These are phyloP conservation scores for Caenorhabditis latens DNA, from an alignment of 1,140 invertebrate genomes.

Conservation along the genomic window DNA sequence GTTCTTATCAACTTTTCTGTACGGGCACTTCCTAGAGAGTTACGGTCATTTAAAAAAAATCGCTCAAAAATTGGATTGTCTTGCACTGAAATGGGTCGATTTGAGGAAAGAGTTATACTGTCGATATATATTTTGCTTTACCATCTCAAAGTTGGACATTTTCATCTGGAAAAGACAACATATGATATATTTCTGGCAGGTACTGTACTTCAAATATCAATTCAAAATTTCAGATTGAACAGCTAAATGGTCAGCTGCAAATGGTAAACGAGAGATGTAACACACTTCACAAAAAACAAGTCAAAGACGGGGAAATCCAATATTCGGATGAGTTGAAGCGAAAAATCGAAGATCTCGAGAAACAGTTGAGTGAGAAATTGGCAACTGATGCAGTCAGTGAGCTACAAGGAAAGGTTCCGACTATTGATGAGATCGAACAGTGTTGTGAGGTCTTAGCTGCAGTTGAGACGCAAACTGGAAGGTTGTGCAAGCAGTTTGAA, in stretches of 20 bases:
- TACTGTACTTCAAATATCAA: not conserved
- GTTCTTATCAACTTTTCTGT: too few relatives aligned
- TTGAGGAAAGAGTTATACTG: too few relatives aligned
- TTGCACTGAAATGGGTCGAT: too few relatives aligned
- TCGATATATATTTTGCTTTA: too few relatives aligned
- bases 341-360: constrained; percentile 70
- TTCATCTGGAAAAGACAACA: too few relatives aligned
- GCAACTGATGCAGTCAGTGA: constrained; percentile 66
- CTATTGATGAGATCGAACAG: constrained; percentile 75
- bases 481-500: constrained; percentile 73
- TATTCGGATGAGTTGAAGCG: constrained; percentile 68
- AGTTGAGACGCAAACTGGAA: constrained; percentile 72
- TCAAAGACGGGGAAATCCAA: constrained; percentile 57
- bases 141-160: too few relatives aligned
- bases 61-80: too few relatives aligned
- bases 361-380: constrained; percentile 70
- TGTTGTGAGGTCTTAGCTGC: constrained; percentile 74
- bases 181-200: too few relatives aligned
- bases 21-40: too few relatives aligned
- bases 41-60: too few relatives aligned
- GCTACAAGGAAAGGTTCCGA: constrained; percentile 66
- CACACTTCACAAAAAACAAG: constrained; percentile 71
- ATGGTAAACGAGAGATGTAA: constrained; percentile 72
- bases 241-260: constrained; percentile 71
- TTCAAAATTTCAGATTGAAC: constrained; percentile 67